Conservation (phyloP, 2,888 invertebrate genomes). For the Macrosiphum euphorbiae region DNA sequence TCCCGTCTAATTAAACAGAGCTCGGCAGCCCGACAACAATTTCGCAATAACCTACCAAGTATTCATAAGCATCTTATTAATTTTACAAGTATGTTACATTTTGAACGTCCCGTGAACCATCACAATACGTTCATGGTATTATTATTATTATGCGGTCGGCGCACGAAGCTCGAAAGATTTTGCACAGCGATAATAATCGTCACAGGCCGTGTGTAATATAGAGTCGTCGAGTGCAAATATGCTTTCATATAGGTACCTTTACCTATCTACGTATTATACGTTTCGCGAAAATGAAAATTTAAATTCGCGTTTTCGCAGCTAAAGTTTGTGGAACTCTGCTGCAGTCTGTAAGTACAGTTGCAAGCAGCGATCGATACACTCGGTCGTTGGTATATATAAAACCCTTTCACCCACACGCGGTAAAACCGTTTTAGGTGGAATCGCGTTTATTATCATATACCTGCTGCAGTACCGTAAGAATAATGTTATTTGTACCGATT, state of each 20-base stretch:
- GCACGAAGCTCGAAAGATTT: neutral
- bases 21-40: neutral
- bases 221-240: neutral
- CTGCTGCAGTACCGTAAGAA: neutral
- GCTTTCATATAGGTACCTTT: neutral
- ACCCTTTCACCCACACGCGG: neutral
- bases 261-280: neutral
- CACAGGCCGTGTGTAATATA: neutral
- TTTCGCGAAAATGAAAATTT: neutral
- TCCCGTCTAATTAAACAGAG: slow-evolving; percentile 2
- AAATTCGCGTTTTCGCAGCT: neutral
- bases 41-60: neutral
- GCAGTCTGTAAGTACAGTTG: neutral
- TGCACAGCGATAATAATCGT: neutral
- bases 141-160: neutral
- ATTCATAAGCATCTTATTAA: slow-evolving; percentile 2
- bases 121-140: neutral
- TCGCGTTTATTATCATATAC: neutral
- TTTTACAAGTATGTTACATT: slow-evolving; percentile 9
- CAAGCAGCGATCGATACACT: neutral
- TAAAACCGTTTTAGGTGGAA: neutral
- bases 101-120: neutral
- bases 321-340: neutral
- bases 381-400: neutral
- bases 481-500: neutral